A percentile compares a stretch with the other conserved stretches of the same genome.
These are phyloP conservation scores for Suncus etruscus DNA, from an alignment of 2,113 vertebrate genomes.

Conservation along the genomic window DNA sequence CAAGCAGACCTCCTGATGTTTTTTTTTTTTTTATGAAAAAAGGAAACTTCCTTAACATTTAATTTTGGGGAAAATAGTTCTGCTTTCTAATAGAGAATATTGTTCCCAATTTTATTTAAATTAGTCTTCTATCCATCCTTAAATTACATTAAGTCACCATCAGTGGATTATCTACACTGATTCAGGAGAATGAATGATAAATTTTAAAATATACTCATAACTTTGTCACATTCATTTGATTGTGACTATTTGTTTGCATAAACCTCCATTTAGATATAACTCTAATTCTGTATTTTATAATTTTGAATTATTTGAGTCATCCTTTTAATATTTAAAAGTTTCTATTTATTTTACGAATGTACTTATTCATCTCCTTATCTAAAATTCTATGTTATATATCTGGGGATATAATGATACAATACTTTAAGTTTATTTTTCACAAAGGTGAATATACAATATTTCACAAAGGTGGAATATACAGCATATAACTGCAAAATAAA, in stretches of 20 bases:
- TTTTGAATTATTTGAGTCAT: background rate
- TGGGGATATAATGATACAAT: background rate
- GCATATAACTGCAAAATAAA: background rate
- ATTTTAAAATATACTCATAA: background rate
- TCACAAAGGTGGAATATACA: background rate
- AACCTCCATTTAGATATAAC: background rate
- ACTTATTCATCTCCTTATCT: background rate
- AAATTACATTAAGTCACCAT: background rate
- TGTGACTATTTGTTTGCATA: background rate
- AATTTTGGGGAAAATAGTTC: no score
- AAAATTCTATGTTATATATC: background rate
- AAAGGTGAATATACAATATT: background rate
- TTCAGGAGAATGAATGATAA: background rate
- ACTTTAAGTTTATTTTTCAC: background rate
- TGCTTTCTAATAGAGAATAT: no score
- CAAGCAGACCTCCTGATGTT: background rate
- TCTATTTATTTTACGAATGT: constrained; percentile 1
- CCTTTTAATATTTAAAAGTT: background rate
- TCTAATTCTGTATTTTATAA: background rate
- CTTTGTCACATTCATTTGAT: background rate
- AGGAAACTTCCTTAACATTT: no score
- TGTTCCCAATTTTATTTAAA: no score
- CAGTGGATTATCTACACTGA: no score
- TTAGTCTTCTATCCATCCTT: background rate
- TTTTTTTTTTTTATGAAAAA: no score